Base-by-base conservation (phyloP, 2,888 invertebrate genomes). In the Stictocephala bisonia region DNA sequence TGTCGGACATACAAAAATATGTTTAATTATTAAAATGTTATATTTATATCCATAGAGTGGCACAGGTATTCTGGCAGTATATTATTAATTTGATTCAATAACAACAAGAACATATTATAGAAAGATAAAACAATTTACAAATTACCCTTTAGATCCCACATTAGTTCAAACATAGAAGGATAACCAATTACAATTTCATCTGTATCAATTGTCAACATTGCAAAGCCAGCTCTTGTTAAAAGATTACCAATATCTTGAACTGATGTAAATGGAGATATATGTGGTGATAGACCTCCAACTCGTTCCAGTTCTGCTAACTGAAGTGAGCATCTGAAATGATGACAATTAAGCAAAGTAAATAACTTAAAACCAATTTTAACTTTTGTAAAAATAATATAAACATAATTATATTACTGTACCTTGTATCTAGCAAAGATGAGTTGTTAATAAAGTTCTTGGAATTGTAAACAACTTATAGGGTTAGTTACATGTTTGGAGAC, bases 261-360 rank as follows among this genome's bases (percentile, higher is more conserved):
- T 83, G 91, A 88, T 13, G 95, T 93, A 81, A 97, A 98, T 0
- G 98, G 98, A 0, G 98, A 98, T 31, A 98, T 87, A 80, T 97
- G 97, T 0, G 96, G 90, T 0, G 93, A 89, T 78, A 98, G 88
- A 0, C 98, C 98, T 1, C 97, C 97, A 77, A 90, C 86, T 35
- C 97, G 86, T 84, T 99, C 99, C 11, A 91, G 84, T 83, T 99
- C 99, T 0, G 99, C 99, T 74, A 99, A 83, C 82, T 99, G 99
- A 9, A 99, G 85, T 0, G 98, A 90, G 73, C 96, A 94, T 15
- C 94, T 87, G 64, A 24, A 78, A n/a, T n/a, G n/a, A n/a, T n/a
- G n/a, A n/a, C n/a, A 73, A 74, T 53, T 50, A 71, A 41, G 20
- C 44, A 11, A 75, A 40, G 58, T 56, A 41, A 67, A 22, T 31